Percentiles rank a stretch among this genome's conserved stretches.
Evolutionary conservation across 2,797 vertebrate species (phyloP).

Genomic region (Macropus fuliginosus): DNA sequence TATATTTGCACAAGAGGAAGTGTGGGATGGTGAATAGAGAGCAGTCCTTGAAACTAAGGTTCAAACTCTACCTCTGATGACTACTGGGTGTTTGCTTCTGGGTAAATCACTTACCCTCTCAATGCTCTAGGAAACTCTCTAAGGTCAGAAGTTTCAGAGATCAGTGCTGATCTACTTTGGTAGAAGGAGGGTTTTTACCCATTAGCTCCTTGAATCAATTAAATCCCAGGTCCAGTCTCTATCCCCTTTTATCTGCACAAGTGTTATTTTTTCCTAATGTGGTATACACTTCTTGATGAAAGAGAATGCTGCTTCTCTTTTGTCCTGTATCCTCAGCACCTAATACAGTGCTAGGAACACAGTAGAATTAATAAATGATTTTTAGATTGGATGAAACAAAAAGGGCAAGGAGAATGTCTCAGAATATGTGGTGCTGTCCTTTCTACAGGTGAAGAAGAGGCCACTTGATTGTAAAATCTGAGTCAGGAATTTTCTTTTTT

Average conservation of each 20-base stretch:
- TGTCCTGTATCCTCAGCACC: neutral
- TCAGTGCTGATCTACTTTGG: neutral
- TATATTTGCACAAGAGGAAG: constrained; percentile 37
- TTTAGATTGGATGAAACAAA: neutral
- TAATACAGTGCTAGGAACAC: neutral
- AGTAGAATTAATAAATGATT: neutral
- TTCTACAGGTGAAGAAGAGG: neutral
- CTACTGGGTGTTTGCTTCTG: neutral
- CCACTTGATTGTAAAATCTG: neutral
- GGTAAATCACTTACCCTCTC: no score
- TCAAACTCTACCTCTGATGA: neutral
- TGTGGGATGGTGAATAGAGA: neutral
- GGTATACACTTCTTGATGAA: neutral
- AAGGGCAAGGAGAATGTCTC: neutral
- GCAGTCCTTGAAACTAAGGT: neutral
- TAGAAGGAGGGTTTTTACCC: neutral
- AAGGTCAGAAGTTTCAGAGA: neutral
- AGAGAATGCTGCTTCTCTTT: neutral
- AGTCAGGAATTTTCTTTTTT: neutral
- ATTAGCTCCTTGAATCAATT: neutral
- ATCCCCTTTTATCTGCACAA: neutral
- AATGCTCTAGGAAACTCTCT: neutral
- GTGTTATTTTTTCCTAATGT: neutral
- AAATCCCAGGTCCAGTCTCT: neutral
- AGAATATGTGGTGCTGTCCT: neutral